phyloP scores from a whole-genome alignment of 2,113 vertebrate species.

The Cryptomyrus ogoouensis region DNA sequence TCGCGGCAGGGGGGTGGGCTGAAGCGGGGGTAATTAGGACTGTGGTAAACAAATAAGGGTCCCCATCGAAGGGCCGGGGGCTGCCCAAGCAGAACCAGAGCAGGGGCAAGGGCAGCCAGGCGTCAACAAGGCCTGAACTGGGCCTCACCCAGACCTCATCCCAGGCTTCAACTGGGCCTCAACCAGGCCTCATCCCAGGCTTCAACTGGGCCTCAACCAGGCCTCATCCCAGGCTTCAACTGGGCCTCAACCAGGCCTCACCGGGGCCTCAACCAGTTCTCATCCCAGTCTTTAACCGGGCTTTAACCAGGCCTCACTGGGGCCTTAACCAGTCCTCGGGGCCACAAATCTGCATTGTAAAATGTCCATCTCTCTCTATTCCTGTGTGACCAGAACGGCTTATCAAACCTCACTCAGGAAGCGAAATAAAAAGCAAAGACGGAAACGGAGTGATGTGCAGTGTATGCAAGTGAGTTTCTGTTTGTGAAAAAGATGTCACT shows the following conservation, averaged over 20 bases:
- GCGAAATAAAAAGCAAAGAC: background rate
- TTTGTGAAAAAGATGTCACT: background rate
- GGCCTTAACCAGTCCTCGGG: background rate
- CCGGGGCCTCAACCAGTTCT: too few relatives aligned
- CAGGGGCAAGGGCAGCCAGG: background rate
- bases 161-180: background rate
- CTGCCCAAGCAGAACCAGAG: background rate
- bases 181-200: background rate
- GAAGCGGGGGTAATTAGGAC: slow-evolving; percentile 35
- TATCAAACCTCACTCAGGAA: background rate
- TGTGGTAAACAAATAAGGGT: slow-evolving; percentile 32
- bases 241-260: too few relatives aligned
- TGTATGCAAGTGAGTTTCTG: background rate
- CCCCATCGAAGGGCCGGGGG: slow-evolving; percentile 21
- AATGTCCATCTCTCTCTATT: background rate
- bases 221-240: too few relatives aligned
- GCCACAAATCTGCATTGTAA: background rate
- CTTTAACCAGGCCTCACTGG: too few relatives aligned
- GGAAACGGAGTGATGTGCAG: background rate
- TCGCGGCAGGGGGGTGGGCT: slow-evolving; percentile 31
- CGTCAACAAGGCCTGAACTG: background rate
- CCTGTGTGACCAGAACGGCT: background rate
- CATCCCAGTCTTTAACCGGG: too few relatives aligned
- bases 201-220: too few relatives aligned
- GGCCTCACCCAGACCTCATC: background rate